Evolutionary conservation across 2,113 vertebrate genomes (phyloP).

Genomic region (Ptilonorhynchus violaceus): DNA sequence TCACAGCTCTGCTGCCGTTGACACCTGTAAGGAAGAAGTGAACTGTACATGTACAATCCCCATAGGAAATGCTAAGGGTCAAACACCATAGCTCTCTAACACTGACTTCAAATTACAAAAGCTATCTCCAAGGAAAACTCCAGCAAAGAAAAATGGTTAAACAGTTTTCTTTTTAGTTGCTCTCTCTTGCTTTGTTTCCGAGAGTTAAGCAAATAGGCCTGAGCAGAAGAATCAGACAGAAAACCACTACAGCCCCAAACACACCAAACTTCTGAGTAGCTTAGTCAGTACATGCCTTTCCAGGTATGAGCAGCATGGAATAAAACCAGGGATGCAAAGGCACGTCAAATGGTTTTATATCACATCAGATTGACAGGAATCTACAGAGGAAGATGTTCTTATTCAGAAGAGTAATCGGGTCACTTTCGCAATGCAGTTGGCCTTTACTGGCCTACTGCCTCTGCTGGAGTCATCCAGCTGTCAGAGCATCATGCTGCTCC

Average conservation of each 20-base stretch:
- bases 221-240: background rate
- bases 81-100: background rate
- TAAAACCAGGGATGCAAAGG: background rate
- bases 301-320: background rate
- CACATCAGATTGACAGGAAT: background rate
- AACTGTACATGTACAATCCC: background rate
- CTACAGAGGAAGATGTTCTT: background rate
- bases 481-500: background rate
- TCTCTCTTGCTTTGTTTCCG: background rate
- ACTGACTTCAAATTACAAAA: background rate
- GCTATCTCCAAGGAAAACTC: background rate
- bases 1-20: background rate
- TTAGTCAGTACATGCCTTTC: background rate
- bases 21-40: background rate
- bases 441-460: slow-evolving; percentile 12
- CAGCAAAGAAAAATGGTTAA: background rate
- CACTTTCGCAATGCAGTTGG: background rate
- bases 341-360: background rate
- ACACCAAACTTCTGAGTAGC: background rate
- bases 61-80: background rate
- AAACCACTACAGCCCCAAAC: background rate
- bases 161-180: background rate
- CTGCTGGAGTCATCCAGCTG: background rate
- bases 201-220: background rate
- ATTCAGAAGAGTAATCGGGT: background rate